A percentile compares a stretch with the other conserved stretches of the same genome.
Conservation (phyloP, 23 tunicate species). For the Botrylloides violaceus region DNA sequence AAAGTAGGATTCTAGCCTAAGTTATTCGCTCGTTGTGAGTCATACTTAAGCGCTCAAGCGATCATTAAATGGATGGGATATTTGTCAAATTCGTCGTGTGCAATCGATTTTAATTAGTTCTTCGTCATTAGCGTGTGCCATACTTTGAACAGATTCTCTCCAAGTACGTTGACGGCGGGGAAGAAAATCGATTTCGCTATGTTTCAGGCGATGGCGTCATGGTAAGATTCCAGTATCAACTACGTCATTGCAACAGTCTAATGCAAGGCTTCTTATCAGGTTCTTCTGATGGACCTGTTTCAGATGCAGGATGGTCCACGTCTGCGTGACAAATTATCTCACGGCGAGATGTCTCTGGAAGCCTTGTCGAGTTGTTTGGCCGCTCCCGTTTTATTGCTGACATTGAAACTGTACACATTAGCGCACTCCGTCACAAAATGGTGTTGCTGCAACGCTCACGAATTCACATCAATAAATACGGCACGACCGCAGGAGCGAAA, state of each 20-base stretch:
- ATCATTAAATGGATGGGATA: no score
- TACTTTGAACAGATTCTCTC: no score
- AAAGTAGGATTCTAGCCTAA: no score
- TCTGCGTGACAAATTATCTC: slow-evolving; percentile 8
- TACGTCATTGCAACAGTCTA: no score
- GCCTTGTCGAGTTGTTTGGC: not conserved
- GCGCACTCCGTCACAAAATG: not conserved
- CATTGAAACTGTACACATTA: not conserved
- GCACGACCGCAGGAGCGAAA: no score
- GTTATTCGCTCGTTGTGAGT: no score
- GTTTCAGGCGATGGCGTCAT: not conserved
- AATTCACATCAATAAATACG: not conserved
- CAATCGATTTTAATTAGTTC: no score
- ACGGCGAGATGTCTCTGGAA: slow-evolving; percentile 18
- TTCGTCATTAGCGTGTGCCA: no score
- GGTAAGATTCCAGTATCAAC: no score
- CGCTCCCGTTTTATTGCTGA: not conserved
- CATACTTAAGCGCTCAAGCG: no score
- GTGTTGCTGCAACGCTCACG: not conserved
- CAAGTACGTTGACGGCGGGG: no score
- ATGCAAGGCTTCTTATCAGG: slow-evolving; percentile 7
- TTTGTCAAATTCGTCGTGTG: no score
- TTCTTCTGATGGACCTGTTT: slow-evolving; percentile 7
- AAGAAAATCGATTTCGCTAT: not conserved
- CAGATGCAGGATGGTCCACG: slow-evolving; percentile 9